Conservation (phyloP, 2,113 vertebrate species). For the Gymnobelideus leadbeateri region DNA sequence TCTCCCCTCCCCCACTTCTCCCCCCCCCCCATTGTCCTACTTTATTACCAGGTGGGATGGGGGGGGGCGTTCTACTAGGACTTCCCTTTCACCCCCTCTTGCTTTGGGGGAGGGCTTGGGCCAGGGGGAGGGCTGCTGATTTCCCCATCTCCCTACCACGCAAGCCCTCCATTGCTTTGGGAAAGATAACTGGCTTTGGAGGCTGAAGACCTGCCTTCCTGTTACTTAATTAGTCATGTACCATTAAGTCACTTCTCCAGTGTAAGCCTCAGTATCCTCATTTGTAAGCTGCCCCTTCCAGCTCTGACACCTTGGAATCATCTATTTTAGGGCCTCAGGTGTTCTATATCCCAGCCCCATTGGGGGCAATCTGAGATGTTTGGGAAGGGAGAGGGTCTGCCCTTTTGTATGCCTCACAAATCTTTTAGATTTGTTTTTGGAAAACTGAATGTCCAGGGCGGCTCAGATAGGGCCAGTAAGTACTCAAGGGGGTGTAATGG, state of each 20-base stretch:
- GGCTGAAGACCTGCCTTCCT: background rate
- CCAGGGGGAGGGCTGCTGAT: background rate
- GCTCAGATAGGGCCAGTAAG: background rate
- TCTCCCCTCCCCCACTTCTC: background rate
- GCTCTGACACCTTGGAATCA: background rate
- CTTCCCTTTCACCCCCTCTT: background rate
- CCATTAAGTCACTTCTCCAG: background rate
- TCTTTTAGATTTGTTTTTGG: background rate
- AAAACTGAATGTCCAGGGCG: background rate
- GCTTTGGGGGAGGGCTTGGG: background rate
- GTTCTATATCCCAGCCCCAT: background rate
- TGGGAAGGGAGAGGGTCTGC: background rate
- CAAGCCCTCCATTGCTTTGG: background rate
- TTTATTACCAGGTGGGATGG: background rate
- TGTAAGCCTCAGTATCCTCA: background rate
- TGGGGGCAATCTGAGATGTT: background rate
- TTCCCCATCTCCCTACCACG: background rate
- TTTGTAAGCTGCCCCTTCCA: background rate
- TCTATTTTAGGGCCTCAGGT: background rate
- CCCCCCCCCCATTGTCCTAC: background rate
- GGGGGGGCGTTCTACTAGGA: background rate
- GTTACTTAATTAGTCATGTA: background rate
- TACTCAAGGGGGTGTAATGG: too few species aligned
- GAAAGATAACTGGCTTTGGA: too few species aligned
- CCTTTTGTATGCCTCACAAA: background rate